Base-by-base conservation (phyloP, 2,797 vertebrate species). In the Gymnoscopelus braueri region DNA sequence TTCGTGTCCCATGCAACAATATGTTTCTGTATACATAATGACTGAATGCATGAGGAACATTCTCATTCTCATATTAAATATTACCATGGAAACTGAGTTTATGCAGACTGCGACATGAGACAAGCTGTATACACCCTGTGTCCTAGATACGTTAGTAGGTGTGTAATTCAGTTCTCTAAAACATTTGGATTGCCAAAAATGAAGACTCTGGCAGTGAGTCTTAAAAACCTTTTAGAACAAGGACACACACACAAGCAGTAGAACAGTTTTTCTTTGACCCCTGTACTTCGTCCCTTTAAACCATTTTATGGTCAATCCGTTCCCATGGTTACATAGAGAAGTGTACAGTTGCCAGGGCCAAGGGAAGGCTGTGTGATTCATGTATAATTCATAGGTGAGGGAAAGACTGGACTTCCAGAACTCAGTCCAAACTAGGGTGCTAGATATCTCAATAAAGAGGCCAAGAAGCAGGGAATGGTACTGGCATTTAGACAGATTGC, bases 281-380 rank as follows among this genome's bases (percentile, higher is more conserved):
- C 60, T 44, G 52, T 63, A 26, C 72, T 63, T 72, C 53, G 79
- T 83, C 87, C 79, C 67, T 65, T 64, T 57, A 24, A 63, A 71
- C 75, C 53, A 74, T 84, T 87, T 83, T 60, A 83, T 67, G 68
- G 68, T 64, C 83, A 62, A 77, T 74, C 74, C 77, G 83, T 55
- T 70, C 67, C 78, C 81, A 85, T 75, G 77, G 84, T 82, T 84
- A 87, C 85, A 68, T 67, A 58, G 47, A 63, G 57, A 82, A 49
- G 77, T 50, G 53, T 62, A 49, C 47, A 64, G 86, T 83, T 88
- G 74, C 81, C 82, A 77, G 80, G 79, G 80, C 79, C 71, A 32
- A 60, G 63, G 64, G 76, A 65, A 44, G 66, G 72, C 72, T 72
- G 70, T 74, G 80, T 81, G 84, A 86, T 66, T 72, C 24, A 72